phyloP scores from a whole-genome alignment of 2,888 invertebrate species.

The Eurois occulta region DNA sequence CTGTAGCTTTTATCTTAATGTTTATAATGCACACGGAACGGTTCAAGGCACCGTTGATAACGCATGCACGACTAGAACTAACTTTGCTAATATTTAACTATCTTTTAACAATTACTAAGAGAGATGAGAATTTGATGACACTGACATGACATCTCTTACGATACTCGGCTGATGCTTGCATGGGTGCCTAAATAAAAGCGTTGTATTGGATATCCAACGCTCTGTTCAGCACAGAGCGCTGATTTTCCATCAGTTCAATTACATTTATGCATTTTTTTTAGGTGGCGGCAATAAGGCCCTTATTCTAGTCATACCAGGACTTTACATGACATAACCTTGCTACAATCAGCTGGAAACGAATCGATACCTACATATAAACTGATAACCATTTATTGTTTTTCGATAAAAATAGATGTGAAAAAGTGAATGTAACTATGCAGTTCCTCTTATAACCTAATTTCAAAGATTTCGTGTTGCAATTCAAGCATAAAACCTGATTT shows the following conservation, averaged over 20 bases:
- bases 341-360: constrained; percentile 14
- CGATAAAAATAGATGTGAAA: constrained; percentile 18
- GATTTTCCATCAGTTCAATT: neutral
- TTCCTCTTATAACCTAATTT: constrained; percentile 41
- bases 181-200: neutral
- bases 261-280: neutral
- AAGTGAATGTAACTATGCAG: constrained; percentile 37
- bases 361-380: constrained; percentile 18
- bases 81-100: constrained; percentile 29
- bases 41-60: constrained; percentile 63
- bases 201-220: neutral
- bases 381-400: constrained; percentile 21
- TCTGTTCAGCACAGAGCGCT: neutral
- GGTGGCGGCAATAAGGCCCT: neutral
- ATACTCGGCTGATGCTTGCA: neutral
- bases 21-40: constrained; percentile 49
- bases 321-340: constrained; percentile 4
- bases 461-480: constrained; percentile 47
- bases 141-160: neutral
- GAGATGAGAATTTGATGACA: neutral
- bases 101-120: constrained; percentile 21
- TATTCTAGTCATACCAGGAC: constrained; percentile 2
- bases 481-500: constrained; percentile 38
- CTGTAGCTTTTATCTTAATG: constrained; percentile 51
- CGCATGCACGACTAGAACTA: constrained; percentile 39